Evolutionary conservation across 2,888 invertebrate genomes (phyloP).

Genomic region (Chironomus riparius): DNA sequence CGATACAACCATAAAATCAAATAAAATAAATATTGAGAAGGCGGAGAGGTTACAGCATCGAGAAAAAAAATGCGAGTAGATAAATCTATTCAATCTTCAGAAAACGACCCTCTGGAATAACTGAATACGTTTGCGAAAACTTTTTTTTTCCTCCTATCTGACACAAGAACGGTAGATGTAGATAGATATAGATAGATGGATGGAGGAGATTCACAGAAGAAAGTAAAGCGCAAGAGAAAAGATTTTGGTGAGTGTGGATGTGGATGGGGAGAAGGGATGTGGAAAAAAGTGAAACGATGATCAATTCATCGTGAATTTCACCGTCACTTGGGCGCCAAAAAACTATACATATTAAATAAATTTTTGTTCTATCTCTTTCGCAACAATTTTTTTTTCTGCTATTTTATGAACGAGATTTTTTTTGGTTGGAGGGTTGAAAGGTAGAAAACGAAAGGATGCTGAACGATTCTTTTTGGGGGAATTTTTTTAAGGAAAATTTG

Average conservation of each 20-base stretch:
- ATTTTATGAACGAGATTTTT: too few relatives aligned
- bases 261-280: not conserved
- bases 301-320: slow-evolving; percentile 26
- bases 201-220: not conserved
- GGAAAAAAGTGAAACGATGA: slow-evolving; percentile 18
- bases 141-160: not conserved
- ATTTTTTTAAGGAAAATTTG: not conserved
- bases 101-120: not conserved
- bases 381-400: too few relatives aligned
- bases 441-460: not conserved
- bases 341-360: slow-evolving; percentile 17
- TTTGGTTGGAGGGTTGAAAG: not conserved
- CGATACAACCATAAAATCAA: slow-evolving; percentile 8
- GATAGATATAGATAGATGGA: not conserved
- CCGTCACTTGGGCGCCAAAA: slow-evolving; percentile 25
- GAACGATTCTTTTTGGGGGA: not conserved
- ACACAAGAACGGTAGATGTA: not conserved
- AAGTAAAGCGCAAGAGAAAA: not conserved
- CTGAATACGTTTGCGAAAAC: not conserved
- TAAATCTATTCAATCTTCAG: slow-evolving; percentile 3
- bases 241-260: not conserved
- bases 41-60: not conserved
- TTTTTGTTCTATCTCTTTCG: not conserved
- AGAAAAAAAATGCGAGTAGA: not conserved
- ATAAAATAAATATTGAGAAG: not conserved